Conservation (phyloP, 1,140 invertebrate species). For the Bombus waltoni region DNA sequence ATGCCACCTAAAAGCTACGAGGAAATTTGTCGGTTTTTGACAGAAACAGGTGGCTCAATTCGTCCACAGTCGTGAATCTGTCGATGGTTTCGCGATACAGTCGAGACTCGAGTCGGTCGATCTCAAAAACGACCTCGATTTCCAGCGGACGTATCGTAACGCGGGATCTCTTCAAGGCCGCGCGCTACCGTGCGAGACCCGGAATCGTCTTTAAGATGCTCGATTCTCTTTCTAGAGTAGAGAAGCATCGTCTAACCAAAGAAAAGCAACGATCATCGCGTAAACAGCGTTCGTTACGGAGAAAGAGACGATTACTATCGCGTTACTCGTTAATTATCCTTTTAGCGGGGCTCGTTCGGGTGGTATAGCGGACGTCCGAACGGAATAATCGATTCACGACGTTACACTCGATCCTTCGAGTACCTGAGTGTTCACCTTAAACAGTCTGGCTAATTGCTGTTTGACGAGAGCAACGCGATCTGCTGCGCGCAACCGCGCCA, state of each 20-base stretch:
- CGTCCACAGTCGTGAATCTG: not conserved
- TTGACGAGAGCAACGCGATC: constrained; percentile 16
- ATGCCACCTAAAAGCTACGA: not conserved
- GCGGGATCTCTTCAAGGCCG: constrained; percentile 23
- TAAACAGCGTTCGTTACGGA: too few species aligned
- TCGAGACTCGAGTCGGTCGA: not conserved
- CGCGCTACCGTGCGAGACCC: constrained; percentile 14
- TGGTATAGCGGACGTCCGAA: not conserved
- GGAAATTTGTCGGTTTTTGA: not conserved
- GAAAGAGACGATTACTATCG: too few species aligned
- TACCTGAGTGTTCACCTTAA: not conserved
- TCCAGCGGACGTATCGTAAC: constrained; percentile 30
- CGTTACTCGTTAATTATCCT: not conserved
- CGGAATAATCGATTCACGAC: not conserved
- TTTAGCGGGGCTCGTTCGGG: not conserved
- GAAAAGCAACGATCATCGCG: not conserved
- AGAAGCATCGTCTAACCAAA: not conserved
- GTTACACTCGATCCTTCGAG: not conserved
- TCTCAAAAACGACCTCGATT: constrained; percentile 38
- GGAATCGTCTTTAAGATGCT: not conserved
- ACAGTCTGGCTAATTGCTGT: constrained; percentile 3
- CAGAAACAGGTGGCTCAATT: constrained; percentile 2
- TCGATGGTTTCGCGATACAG: constrained; percentile 14
- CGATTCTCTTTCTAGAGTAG: not conserved
- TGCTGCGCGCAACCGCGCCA: not conserved